Evolutionary conservation across 2,888 invertebrate species (phyloP), one percentile per base, ranked within the genome.

Genomic region (Pheosia tremula): DNA sequence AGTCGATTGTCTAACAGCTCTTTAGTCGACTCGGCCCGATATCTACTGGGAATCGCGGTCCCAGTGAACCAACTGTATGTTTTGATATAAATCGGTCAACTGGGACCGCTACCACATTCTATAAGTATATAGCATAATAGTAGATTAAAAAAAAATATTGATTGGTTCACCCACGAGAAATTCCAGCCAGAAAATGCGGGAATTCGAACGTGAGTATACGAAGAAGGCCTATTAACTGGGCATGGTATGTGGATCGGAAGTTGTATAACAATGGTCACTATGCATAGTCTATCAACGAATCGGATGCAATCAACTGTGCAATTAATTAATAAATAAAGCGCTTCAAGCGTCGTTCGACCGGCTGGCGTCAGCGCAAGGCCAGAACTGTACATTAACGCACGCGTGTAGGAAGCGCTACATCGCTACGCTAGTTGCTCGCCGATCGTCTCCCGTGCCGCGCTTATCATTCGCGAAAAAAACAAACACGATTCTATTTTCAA

Each of bases 321-420:
- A 75, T 75, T 74, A 78, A 80, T 83, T 77, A 80, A 82, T 79
- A 75, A 80, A 79, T 81, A 71, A 78, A 82, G 75, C 76, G 79
- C 75, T 79, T 70, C 76, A 53, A 79, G 77, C 74, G 76, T 72
- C 70, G 68, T 69, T 64, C 63, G 66, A 60, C 65, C 45, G 71
- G 70, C 69, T 66, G 72, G 65, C 74, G 69, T 57, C 67, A 62
- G 38, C 66, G 66, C 87, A 87, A 84, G 86, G 88, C 83, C 86
- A 83, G 65, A 82, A 82, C 60, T 83, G 74, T 64, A 74, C 74
- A 75, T 80, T 75, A 76, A 68, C 66, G 74, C 71, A 69, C 84
- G 83, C 81, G 84, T 84, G 79, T 79, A 82, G 82, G 85, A 85
- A 86, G 82, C 80, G 81, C 74, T 77, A 77, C 67, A 73, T 9